These are phyloP conservation scores for Ornithorhynchus anatinus DNA, from an alignment of 2,113 vertebrate genomes.

Conservation along the genomic window DNA sequence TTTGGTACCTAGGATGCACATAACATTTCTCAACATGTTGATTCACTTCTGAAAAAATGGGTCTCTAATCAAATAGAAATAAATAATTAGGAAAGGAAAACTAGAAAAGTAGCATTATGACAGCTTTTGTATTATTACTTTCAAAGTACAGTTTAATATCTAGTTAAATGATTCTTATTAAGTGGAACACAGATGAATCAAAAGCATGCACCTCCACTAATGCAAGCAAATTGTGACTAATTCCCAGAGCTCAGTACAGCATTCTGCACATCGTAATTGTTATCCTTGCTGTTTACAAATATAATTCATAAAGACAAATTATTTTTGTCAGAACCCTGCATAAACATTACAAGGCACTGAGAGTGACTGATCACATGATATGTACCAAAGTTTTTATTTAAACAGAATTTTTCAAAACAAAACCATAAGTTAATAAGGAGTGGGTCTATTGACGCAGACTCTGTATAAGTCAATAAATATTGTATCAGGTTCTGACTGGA, in stretches of 20 bases:
- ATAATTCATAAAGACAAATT: background rate
- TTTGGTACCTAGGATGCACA: background rate
- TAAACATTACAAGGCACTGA: background rate
- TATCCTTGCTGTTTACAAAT: background rate
- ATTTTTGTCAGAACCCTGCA: background rate
- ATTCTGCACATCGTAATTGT: background rate
- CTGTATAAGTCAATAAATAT: constrained; percentile 71
- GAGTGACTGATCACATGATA: background rate
- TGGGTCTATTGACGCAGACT: constrained; percentile 52
- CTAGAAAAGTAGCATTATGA: background rate
- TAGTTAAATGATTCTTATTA: background rate
- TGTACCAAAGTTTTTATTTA: constrained; percentile 15
- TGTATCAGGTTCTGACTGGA: constrained; percentile 64
- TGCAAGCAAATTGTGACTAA: background rate
- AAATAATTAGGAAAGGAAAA: background rate
- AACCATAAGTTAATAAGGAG: background rate
- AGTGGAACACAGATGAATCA: background rate
- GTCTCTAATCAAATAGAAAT: background rate
- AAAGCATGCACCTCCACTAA: background rate
- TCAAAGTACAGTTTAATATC: background rate
- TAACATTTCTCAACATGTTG: background rate
- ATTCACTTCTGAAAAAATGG: background rate
- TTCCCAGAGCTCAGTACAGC: too few relatives aligned
- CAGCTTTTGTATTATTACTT: background rate
- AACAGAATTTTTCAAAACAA: background rate